These are phyloP conservation scores for Andinoacara biseriatus DNA, from an alignment of 2,113 vertebrate genomes.

Conservation along the genomic window DNA sequence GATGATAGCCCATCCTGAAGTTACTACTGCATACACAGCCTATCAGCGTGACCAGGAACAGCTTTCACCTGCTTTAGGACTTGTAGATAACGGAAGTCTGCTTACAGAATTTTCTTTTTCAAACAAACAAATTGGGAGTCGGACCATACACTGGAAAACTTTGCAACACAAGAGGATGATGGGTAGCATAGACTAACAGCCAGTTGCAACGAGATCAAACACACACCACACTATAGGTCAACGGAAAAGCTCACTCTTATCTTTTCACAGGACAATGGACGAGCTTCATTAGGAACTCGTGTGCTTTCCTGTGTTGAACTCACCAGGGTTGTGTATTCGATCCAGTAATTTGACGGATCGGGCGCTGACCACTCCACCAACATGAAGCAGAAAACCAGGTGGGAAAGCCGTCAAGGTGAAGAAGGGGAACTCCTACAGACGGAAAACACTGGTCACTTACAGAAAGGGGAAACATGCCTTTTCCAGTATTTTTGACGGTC, in stretches of 20 bases:
- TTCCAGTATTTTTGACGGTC: background rate
- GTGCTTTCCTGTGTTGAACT: slow-evolving; percentile 43
- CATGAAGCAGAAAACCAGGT: slow-evolving; percentile 91
- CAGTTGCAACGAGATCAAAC: slow-evolving; percentile 35
- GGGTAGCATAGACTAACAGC: slow-evolving; percentile 47
- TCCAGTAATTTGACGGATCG: slow-evolving; percentile 98
- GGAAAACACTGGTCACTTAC: slow-evolving; percentile 22
- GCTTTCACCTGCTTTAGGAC: slow-evolving; percentile 61
- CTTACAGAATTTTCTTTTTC: background rate
- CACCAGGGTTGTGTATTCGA: slow-evolving; percentile 98
- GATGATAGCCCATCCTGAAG: slow-evolving; percentile 10
- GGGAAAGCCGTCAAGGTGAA: slow-evolving; percentile 96
- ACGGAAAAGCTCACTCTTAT: slow-evolving; percentile 34
- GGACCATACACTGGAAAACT: slow-evolving; percentile 18
- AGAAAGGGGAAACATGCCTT: background rate
- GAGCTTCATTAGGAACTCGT: background rate
- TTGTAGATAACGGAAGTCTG: background rate
- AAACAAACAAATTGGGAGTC: slow-evolving; percentile 22
- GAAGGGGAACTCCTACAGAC: slow-evolving; percentile 93
- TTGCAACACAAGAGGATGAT: slow-evolving; percentile 36
- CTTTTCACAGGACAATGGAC: background rate
- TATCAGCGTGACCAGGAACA: slow-evolving; percentile 37
- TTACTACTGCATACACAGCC: slow-evolving; percentile 5
- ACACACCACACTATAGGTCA: slow-evolving; percentile 24
- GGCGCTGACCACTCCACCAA: slow-evolving; percentile 96